These are phyloP conservation scores for Nasonia vitripennis DNA, from an alignment of 1,140 invertebrate genomes.

Conservation along the genomic window DNA sequence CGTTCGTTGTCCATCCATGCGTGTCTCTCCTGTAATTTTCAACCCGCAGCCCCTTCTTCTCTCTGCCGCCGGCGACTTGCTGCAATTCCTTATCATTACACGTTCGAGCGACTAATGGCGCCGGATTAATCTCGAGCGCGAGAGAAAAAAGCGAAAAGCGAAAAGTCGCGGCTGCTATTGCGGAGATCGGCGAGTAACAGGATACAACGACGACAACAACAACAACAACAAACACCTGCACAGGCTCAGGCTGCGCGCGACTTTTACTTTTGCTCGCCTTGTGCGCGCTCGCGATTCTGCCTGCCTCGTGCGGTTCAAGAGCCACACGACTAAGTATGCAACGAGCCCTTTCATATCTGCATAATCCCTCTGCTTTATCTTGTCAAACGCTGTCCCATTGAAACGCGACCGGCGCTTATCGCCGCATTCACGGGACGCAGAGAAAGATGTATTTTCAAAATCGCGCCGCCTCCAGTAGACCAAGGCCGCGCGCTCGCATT, in stretches of 20 bases:
- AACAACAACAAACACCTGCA: background rate
- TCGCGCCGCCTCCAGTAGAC: no score
- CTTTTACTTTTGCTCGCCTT: conserved; percentile 1
- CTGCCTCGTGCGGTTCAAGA: no score
- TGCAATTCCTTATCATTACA: conserved; percentile 3
- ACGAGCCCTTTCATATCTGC: no score
- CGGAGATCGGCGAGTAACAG: background rate
- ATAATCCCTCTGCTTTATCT: no score
- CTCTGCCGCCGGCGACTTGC: background rate
- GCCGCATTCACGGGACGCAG: no score
- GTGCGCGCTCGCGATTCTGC: background rate
- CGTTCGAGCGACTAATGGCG: background rate
- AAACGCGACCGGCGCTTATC: no score
- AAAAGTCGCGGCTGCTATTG: background rate
- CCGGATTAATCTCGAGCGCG: no score
- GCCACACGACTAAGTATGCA: no score
- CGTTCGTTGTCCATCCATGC: conserved; percentile 3
- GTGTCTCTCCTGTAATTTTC: conserved; percentile 17
- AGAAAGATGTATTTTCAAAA: no score
- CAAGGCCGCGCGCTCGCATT: no score
- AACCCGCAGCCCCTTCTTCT: conserved; percentile 6
- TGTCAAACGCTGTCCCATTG: no score
- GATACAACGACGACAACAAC: background rate
- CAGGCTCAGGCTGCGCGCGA: background rate
- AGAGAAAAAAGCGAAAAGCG: no score